These are phyloP conservation scores for Magallana nippona DNA, from an alignment of 2,888 invertebrate species.

Conservation along the genomic window DNA sequence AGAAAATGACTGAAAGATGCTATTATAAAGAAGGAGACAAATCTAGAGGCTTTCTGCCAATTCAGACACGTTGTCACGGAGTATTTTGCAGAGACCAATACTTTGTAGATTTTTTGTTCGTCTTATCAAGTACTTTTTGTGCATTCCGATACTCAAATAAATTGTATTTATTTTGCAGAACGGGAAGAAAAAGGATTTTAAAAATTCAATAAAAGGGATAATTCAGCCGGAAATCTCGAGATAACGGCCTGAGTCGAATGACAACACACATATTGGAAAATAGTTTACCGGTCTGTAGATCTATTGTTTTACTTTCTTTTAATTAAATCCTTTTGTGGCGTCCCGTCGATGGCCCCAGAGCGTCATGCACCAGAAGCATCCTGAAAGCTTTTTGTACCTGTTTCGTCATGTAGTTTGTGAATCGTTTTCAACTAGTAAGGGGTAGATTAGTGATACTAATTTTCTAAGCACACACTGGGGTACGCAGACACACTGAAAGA, in stretches of 20 bases:
- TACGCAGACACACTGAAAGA: constrained; percentile 17
- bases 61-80: not conserved
- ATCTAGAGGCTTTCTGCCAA: not conserved
- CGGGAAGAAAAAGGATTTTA: constrained; percentile 32
- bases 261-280: not conserved
- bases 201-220: constrained; percentile 31
- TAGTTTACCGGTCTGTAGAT: constrained; percentile 3
- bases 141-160: constrained; percentile 11
- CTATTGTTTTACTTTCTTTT: constrained; percentile 13
- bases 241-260: not conserved
- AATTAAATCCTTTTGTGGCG: not conserved
- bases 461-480: constrained; percentile 21
- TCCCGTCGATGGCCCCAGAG: not conserved
- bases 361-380: constrained; percentile 31
- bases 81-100: not conserved
- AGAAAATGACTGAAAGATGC: constrained; percentile 33
- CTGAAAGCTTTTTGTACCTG: constrained; percentile 21
- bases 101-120: not conserved
- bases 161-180: constrained; percentile 25
- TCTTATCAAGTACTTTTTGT: constrained; percentile 14
- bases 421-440: constrained; percentile 25
- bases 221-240: constrained; percentile 20
- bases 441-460: constrained; percentile 33
- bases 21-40: not conserved
- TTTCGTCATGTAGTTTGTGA: constrained; percentile 21